Evolutionary conservation across 2,888 invertebrate genomes (phyloP).

Genomic region (Epinotia demarniana): DNA sequence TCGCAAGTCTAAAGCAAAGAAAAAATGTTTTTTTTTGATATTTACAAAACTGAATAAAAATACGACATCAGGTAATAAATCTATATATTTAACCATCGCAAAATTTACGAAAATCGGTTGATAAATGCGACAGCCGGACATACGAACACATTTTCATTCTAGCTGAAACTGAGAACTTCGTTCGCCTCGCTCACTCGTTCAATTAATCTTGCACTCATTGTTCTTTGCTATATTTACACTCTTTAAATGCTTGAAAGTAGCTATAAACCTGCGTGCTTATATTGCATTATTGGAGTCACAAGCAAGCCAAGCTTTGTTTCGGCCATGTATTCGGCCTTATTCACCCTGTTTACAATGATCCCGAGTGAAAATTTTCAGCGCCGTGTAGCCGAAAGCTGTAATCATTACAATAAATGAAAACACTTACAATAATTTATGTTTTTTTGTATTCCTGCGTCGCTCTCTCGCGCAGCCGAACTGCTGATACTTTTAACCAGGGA

Average conservation of each 20-base stretch:
- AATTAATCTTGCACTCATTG: too few relatives aligned
- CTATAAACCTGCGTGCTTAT: neutral
- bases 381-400: neutral
- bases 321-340: neutral
- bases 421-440: constrained; percentile 20
- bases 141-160: too few relatives aligned
- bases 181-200: too few relatives aligned
- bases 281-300: too few relatives aligned
- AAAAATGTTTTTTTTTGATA: too few relatives aligned
- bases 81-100: too few relatives aligned
- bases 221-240: neutral
- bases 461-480: neutral
- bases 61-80: too few relatives aligned
- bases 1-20: too few relatives aligned
- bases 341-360: neutral
- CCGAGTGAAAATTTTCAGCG: constrained; percentile 1
- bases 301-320: neutral
- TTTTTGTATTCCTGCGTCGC: neutral
- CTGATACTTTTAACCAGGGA: neutral
- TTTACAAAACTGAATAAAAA: too few relatives aligned
- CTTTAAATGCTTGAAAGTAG: neutral
- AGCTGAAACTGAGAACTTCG: too few relatives aligned
- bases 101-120: too few relatives aligned
- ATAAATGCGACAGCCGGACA: too few relatives aligned
- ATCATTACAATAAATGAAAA: constrained; percentile 22